Evolutionary conservation across 2,888 invertebrate species (phyloP), one percentile per base, ranked within the genome.

Genomic region (Nomada hirtipes): DNA sequence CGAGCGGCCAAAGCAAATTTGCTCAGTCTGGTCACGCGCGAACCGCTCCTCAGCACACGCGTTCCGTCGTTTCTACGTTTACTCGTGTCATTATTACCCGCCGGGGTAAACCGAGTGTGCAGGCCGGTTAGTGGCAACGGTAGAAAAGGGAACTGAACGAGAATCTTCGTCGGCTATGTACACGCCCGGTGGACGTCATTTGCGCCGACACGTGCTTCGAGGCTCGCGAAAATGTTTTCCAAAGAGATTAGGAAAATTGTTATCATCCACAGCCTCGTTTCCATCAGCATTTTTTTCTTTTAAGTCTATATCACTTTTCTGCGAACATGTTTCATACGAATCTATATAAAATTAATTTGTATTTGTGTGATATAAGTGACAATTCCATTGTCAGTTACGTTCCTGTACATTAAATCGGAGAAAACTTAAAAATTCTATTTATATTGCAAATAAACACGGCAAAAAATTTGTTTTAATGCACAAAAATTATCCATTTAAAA

Each of bases 21-120:
- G 86, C 84, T 86, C 76, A 89, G 88, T 90, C 87, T 80, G 89
- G 89, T 91, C 91, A 91, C 91, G 91, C 89, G 89, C 88, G 78
- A 69, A 80, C 81, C 83, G 83, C 84, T 83, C 76, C 75, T 84
- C 81, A 75, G 79, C 65, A 73, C 83, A 74, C 85, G 77, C 83
- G 78, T 75, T 74, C 72, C 82, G 77, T 77, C 76, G 86, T 87
- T 86, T 76, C 84, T 85, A 75, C 75, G 89, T 91, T 91, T 91
- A 76, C 90, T 79, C 77, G 88, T 86, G 89, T 91, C 89, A 90
- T 91, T 91, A 90, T 87, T 89, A 83, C 88, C 82, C 60, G 53
- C 53, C 47, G 65, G 78, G 79, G 65, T 78, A 78, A 80, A 72
- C 71, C 55, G 65, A 84, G 86, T 90, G 90, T 91, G 88, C 86